These are phyloP conservation scores for Corydoras sp. DNA, from an alignment of 2,113 vertebrate species.

Conservation along the genomic window DNA sequence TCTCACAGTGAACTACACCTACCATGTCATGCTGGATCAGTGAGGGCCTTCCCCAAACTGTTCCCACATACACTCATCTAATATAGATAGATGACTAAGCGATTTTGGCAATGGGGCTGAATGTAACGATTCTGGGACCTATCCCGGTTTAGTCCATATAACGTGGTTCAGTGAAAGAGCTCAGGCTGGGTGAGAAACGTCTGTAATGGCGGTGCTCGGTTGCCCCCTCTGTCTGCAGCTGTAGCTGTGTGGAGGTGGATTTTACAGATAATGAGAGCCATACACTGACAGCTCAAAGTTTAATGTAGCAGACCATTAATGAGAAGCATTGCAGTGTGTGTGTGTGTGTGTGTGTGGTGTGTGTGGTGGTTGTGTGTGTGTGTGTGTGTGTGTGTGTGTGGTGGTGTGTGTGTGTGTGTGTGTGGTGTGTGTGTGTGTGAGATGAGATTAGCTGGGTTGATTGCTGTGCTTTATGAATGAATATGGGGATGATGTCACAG, in stretches of 20 bases:
- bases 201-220: neutral
- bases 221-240: neutral
- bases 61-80: no score
- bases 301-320: neutral
- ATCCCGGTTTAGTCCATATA: no score
- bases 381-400: neutral
- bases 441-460: neutral
- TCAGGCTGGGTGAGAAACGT: neutral
- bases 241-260: constrained; percentile 7
- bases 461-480: neutral
- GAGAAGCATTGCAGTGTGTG: neutral
- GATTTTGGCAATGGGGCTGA: no score
- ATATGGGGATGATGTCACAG: no score
- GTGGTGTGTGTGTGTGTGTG: neutral
- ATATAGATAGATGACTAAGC: no score
- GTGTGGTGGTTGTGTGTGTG: neutral
- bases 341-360: neutral
- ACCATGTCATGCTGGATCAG: no score
- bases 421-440: neutral
- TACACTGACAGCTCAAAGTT: constrained; percentile 4
- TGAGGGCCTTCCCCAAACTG: no score
- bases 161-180: no score
- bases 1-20: no score
- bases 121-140: no score
- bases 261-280: constrained; percentile 16